These are phyloP conservation scores for Eupithecia exiguata DNA, from an alignment of 2,888 invertebrate species.

Conservation along the genomic window DNA sequence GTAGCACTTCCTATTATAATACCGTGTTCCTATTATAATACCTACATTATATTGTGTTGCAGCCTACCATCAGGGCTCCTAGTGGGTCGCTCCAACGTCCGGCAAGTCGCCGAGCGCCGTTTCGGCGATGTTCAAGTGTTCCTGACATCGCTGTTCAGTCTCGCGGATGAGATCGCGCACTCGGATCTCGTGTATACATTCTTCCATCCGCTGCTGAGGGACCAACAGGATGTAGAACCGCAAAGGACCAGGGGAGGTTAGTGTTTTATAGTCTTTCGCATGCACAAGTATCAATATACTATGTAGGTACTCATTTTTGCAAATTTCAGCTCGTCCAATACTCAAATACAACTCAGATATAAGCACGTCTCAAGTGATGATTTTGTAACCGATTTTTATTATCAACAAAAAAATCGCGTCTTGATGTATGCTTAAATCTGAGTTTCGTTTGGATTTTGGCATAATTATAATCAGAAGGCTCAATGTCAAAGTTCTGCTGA, in stretches of 20 bases:
- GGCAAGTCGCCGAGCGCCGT: slow-evolving; percentile 97
- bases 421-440: no score
- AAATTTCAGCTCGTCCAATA: no score
- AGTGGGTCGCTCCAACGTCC: slow-evolving; percentile 96
- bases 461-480: no score
- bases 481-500: no score
- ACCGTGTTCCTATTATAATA: not conserved
- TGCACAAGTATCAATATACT: no score
- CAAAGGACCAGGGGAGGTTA: slow-evolving; percentile 90
- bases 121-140: slow-evolving; percentile 94
- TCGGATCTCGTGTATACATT: slow-evolving; percentile 98
- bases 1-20: not conserved
- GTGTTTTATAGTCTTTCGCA: slow-evolving; percentile 14
- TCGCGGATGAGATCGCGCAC: slow-evolving; percentile 97
- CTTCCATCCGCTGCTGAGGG: slow-evolving; percentile 97
- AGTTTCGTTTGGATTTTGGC: no score
- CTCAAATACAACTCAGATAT: no score
- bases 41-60: slow-evolving; percentile 19
- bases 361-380: no score
- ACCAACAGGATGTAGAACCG: slow-evolving; percentile 95
- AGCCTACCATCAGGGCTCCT: slow-evolving; percentile 86
- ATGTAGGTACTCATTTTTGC: no score
- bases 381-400: no score
- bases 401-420: no score
- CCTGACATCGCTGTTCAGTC: slow-evolving; percentile 91